Base-by-base conservation (phyloP, 1,140 invertebrate species). In the Drosophila orena region DNA sequence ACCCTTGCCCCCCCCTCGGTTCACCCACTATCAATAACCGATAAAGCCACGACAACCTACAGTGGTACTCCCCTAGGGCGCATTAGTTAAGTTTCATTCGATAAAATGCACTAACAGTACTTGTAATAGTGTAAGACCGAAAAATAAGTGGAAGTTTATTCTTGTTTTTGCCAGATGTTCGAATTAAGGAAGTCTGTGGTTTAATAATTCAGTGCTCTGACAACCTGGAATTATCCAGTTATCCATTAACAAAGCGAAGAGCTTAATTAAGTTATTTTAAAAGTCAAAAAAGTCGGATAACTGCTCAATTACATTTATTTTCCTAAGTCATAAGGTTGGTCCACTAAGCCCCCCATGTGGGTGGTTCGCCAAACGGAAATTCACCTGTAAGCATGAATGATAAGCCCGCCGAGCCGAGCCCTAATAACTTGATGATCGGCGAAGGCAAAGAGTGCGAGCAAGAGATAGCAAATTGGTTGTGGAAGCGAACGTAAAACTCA, bases 401-500 rank as follows among this genome's bases (percentile, higher is more conserved):
- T 70, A 70, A 70, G 68, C 30, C 15, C 27, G 24, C 62, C 60
- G 43, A 40, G 44, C 62, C 62, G 43, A 65, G 44, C 62, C 62
- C 35, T 15, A 37, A 70, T 66, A 64, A 42, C 44, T 42, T 15
- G 64, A n/a, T 37, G 65, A 53, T 64, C 58, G 27, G 53, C 24
- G 14, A 40, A 20, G 10, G 53, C 24, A 22, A 40, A n/a, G 10
- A 65, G 60, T 15, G 46, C 55, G 30, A 24, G 34, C 17, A 14
- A 37, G 44, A 65, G 47, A 68, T 68, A 65, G 59, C 62, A 43
- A 65, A 49, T 65, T 40, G 66, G 52, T 70, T 70, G 68, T 47
- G 65, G 68, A 71, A 57, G 30, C 64, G 50, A 88, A 55, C 70
- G 75, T 77, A 79, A 86, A 76, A 57, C 50, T 88, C 79, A 79